Base-by-base conservation (phyloP, 1,140 invertebrate species). In the Tetramorium simillimum region DNA sequence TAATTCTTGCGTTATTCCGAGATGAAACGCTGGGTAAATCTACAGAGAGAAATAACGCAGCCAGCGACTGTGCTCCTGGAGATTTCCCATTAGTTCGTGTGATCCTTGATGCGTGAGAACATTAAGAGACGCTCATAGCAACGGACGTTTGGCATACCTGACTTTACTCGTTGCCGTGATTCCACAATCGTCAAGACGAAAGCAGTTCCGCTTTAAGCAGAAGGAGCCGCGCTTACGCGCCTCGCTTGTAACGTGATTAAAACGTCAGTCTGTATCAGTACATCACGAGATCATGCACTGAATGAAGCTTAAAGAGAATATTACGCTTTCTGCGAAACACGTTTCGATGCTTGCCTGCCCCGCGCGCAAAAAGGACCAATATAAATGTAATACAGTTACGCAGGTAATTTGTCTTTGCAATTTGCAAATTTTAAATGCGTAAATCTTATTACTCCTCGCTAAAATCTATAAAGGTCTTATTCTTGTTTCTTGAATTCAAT, bases 231-330 rank as follows among this genome's bases (percentile, higher is more conserved):
- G 43, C 69, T 78, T 88, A 80, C 77, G 49, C 80, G 73, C 62
- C 46, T 63, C 62, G 86, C 58, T 82, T 78, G 73, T 89, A 89
- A 67, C 72, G 49, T 84, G 80, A 87, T 87, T 87, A 89, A 87
- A 87, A 89, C 40, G 72, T 88, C 67, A 86, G 80, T 72, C 80
- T 73, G 80, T 84, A 84, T 84, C 69, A 84, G 80, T 60, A 82
- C 53, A 82, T 82, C 67, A 60, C 40, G 67, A 37, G 56, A 84
- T 84, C 84, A 78, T 67, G 84, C 60, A 65, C 75, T 80, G 73
- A 85, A 80, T 51, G 46, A 65, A 77, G 46, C 60, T 76, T 78
- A 77, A 85, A 78, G 75, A 46, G 75, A 77, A 65, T 85, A 82
- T 60, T 84, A 73, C 80, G 69, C 43, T 75, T 84, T 84, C 28